A percentile compares a stretch with the other conserved stretches of the same genome.
Evolutionary conservation across 2,797 vertebrate genomes (phyloP).

Genomic region (Apogon talboti): DNA sequence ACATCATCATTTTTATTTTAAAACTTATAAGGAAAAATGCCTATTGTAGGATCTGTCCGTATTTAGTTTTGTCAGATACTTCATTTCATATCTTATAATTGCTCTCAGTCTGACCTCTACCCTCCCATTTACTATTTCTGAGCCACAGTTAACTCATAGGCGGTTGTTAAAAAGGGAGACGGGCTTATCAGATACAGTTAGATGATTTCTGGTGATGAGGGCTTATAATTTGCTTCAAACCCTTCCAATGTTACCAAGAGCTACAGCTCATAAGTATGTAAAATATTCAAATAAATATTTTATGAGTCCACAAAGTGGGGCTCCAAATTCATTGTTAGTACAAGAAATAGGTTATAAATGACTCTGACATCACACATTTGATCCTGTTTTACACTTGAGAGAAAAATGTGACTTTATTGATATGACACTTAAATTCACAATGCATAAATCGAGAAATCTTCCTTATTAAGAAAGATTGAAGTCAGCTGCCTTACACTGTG

Average conservation of each 20-base stretch:
- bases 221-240: slow-evolving; percentile 57
- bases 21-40: slow-evolving; percentile 17
- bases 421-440: slow-evolving; percentile 27
- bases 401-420: slow-evolving; percentile 4
- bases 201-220: slow-evolving; percentile 47
- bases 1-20: neutral
- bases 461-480: slow-evolving; percentile 16
- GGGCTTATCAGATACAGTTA: slow-evolving; percentile 36
- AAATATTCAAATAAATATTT: slow-evolving; percentile 65
- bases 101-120: neutral
- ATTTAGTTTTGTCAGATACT: slow-evolving; percentile 35
- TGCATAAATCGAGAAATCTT: slow-evolving; percentile 1
- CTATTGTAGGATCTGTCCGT: slow-evolving; percentile 10
- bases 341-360: slow-evolving; percentile 56
- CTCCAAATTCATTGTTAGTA: slow-evolving; percentile 48
- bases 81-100: neutral
- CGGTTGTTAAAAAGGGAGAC: slow-evolving; percentile 35
- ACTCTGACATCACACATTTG: slow-evolving; percentile 39
- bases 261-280: slow-evolving; percentile 43
- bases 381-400: slow-evolving; percentile 30
- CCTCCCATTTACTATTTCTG: slow-evolving; percentile 13
- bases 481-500: neutral
- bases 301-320: slow-evolving; percentile 53
- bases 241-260: slow-evolving; percentile 37
- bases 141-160: slow-evolving; percentile 29